phyloP scores from a whole-genome alignment of 1,140 invertebrate species.

The Dendrolimus kikuchii region DNA sequence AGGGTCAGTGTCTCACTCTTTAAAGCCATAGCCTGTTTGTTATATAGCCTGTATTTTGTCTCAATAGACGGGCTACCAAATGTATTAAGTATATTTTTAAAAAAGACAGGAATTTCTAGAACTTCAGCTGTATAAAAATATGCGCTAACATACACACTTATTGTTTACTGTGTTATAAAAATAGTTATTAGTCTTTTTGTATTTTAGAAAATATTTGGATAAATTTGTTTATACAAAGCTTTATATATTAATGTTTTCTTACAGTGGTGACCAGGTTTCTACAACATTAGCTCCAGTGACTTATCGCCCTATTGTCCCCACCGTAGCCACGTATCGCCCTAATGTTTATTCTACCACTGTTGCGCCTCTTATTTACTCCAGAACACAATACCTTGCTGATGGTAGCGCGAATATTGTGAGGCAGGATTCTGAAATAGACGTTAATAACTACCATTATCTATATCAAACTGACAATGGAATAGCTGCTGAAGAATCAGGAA shows the following conservation, averaged over 20 bases:
- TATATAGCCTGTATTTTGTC: too few species aligned
- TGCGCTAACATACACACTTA: too few species aligned
- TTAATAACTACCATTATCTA: slow-evolving; percentile 45
- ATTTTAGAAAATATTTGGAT: too few species aligned
- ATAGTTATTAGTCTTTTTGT: too few species aligned
- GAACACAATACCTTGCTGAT: slow-evolving; percentile 26
- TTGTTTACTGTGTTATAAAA: too few species aligned
- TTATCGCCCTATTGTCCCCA: slow-evolving; percentile 6
- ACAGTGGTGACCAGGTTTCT: slow-evolving; percentile 9
- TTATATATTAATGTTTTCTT: slow-evolving; percentile 4
- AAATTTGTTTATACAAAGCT: background rate
- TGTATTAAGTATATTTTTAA: too few species aligned
- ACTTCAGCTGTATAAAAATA: too few species aligned
- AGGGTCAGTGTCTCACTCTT: too few species aligned
- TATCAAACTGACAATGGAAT: slow-evolving; percentile 63
- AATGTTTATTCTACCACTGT: slow-evolving; percentile 9
- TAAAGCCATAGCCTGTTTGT: too few species aligned
- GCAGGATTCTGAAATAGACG: slow-evolving; percentile 41
- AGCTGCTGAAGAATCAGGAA: slow-evolving; percentile 54
- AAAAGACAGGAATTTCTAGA: too few species aligned
- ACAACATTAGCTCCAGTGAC: slow-evolving; percentile 8
- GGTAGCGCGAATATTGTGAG: slow-evolving; percentile 39
- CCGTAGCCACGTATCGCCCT: slow-evolving; percentile 11
- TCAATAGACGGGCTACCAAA: too few species aligned
- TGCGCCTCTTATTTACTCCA: slow-evolving; percentile 13